Evolutionary conservation across 2,888 invertebrate species (phyloP).

Genomic region (Heliothis peltigera): DNA sequence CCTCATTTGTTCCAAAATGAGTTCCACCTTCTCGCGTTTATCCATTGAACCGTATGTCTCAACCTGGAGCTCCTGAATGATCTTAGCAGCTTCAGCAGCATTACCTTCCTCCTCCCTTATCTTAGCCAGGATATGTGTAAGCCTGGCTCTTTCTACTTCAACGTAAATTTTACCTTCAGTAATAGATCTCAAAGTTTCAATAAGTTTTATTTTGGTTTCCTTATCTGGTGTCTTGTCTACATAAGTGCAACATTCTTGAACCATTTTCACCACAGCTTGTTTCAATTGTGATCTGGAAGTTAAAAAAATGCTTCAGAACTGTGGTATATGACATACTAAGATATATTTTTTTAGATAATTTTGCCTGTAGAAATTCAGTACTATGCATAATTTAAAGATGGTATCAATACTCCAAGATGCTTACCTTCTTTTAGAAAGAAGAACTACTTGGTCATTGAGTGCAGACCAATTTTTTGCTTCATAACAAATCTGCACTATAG

Average conservation of each 20-base stretch:
- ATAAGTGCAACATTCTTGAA: constrained; percentile 98
- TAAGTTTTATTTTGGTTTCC: constrained; percentile 97
- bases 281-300: constrained; percentile 95
- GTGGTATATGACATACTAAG: too few species aligned
- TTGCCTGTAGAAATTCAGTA: too few species aligned
- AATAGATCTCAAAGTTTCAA: constrained; percentile 98
- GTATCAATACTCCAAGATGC: not conserved
- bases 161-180: constrained; percentile 99
- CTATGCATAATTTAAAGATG: not conserved
- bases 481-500: constrained; percentile 97
- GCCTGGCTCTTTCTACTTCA: constrained; percentile 99
- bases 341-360: too few species aligned
- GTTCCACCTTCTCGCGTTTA: constrained; percentile 98
- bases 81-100: constrained; percentile 96
- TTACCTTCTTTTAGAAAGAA: constrained; percentile 96
- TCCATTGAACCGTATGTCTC: constrained; percentile 99
- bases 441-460: constrained; percentile 97
- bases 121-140: constrained; percentile 97
- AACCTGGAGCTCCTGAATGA: constrained; percentile 97
- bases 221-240: constrained; percentile 97
- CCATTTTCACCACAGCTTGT: constrained; percentile 98
- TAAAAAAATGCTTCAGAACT: not conserved
- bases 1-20: constrained; percentile 99
- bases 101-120: constrained; percentile 96
- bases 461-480: constrained; percentile 98